phyloP scores from a whole-genome alignment of 1,140 invertebrate species.

The Spodoptera frugiperda region DNA sequence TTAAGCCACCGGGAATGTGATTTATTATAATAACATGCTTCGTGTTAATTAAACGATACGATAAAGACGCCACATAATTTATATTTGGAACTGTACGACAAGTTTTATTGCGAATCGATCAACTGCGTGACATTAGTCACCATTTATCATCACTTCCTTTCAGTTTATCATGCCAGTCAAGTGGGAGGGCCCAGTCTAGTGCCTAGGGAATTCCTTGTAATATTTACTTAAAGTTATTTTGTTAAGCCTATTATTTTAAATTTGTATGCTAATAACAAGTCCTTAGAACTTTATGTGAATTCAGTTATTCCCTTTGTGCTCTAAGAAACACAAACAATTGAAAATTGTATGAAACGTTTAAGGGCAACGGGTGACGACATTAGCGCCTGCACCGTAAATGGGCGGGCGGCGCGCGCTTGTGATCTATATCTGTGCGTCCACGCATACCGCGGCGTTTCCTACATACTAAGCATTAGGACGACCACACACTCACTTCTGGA shows the following conservation, averaged over 20 bases:
- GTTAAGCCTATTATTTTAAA: not conserved
- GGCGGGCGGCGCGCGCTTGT: slow-evolving; percentile 51
- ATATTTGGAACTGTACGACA: not conserved
- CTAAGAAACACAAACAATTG: slow-evolving; percentile 6
- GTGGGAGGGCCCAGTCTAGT: not conserved
- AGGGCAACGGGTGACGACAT: slow-evolving; percentile 37
- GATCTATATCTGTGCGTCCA: slow-evolving; percentile 58
- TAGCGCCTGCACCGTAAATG: slow-evolving; percentile 52
- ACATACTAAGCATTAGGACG: slow-evolving; percentile 49
- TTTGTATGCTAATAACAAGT: no score
- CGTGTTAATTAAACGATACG: not conserved
- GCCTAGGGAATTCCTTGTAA: not conserved
- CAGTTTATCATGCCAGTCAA: not conserved
- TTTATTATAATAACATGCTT: slow-evolving; percentile 18
- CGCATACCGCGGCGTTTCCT: slow-evolving; percentile 56
- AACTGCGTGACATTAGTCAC: not conserved
- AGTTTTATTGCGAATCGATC: slow-evolving; percentile 13
- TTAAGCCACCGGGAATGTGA: slow-evolving; percentile 5
- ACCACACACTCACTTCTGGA: slow-evolving; percentile 20
- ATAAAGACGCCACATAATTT: slow-evolving; percentile 12
- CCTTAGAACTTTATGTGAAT: not conserved
- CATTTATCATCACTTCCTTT: not conserved
- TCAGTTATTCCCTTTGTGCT: slow-evolving; percentile 1
- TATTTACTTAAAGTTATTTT: not conserved
- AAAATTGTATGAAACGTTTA: slow-evolving; percentile 32